Percentiles rank a stretch among this genome's conserved stretches.
Conservation (phyloP, 2,888 invertebrate species). For the Pachymerium ferrugineum region DNA sequence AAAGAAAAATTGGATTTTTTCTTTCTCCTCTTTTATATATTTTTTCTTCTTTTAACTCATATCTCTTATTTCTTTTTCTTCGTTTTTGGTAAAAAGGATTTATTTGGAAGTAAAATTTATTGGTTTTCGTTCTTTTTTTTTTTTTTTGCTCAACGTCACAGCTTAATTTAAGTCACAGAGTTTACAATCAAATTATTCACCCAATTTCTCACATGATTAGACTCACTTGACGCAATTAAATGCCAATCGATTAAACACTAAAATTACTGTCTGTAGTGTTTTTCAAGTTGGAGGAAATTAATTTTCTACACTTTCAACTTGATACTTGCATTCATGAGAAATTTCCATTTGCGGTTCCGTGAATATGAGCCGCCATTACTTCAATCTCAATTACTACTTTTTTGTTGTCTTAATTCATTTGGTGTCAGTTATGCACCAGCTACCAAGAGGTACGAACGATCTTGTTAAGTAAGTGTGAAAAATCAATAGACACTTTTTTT, state of each 20-base stretch:
- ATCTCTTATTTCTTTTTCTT: no score
- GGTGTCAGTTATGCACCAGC: constrained; percentile 4
- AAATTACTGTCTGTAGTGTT: no score
- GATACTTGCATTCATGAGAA: no score
- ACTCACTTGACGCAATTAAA: constrained; percentile 4
- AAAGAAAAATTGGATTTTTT: background rate
- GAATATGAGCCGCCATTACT: background rate
- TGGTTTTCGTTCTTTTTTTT: background rate
- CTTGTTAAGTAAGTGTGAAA: constrained; percentile 3
- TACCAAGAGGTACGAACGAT: background rate
- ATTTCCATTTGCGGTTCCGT: no score
- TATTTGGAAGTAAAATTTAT: no score
- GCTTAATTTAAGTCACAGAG: constrained; percentile 7
- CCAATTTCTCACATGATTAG: constrained; percentile 21
- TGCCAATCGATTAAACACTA: constrained; percentile 10
- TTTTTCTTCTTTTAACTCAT: no score
- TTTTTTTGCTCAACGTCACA: background rate
- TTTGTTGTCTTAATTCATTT: background rate
- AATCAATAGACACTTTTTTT: constrained; percentile 13
- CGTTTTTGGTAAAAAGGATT: no score
- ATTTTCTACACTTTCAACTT: no score
- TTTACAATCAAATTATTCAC: constrained; percentile 11
- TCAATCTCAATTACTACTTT: constrained; percentile 16
- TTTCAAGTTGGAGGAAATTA: no score
- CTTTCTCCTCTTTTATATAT: background rate